Base-by-base conservation (phyloP, 2,113 vertebrate genomes). In the Pogona vitticeps region DNA sequence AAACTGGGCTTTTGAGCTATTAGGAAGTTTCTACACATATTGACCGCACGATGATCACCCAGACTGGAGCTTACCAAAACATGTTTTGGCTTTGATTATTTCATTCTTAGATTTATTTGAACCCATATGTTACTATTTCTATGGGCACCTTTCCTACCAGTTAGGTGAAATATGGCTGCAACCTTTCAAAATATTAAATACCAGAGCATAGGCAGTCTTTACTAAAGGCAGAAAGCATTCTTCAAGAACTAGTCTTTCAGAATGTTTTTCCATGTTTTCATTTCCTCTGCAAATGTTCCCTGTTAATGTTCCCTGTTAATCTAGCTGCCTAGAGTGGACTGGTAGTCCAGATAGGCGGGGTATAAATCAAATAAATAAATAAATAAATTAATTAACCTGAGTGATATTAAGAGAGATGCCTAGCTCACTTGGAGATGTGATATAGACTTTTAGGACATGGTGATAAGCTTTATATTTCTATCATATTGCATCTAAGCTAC, bases 401-500 rank as follows among this genome's bases (percentile, higher is more conserved):
- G 28, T 10, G 13, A 33, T 72, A 33, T 31, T 76, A 63, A 61
- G 33, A 77, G n/a, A 80, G 17, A 8, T 79, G 4, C 61, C 6
- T n/a, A 20, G 36, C 31, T 38, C 21, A 2, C 20, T 80, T 61
- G 7, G 70, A 26, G 0, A 0, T 63, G 61, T 59, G 28, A 36
- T 56, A 2, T 70, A 61, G 17, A 36, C 26, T 5, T 67, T 20
- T 58, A 18, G 28, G 52, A 42, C 0, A 0, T 40, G 33, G 2
- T 70, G 13, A 42, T 76, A 77, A 76, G 42, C 46, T 40, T 33
- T 14, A 68, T 21, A 36, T 40, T 8, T 23, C 40, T 89, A 12
- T 73, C 28, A 28, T 71, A 68, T 46, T 38, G 2, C 84, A 72
- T 89, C 86, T 76, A 56, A 68, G 88, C 1, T 85, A 33, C 28